Conservation (phyloP, 2,888 invertebrate species). For the Agrochola litura region DNA sequence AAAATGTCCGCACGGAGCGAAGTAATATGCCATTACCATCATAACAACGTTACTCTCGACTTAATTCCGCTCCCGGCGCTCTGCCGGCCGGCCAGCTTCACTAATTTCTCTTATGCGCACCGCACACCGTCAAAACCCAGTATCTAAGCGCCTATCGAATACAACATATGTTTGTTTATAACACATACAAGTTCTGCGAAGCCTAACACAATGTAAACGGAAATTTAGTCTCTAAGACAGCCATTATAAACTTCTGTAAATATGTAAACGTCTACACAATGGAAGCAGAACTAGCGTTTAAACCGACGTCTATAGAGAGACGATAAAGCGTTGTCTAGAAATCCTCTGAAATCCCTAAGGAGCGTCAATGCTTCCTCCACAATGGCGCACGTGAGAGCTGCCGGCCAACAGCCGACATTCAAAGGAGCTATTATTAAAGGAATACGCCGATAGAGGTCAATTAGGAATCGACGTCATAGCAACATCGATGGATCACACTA, state of each 20-base stretch:
- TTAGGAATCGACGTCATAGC: slow-evolving; percentile 75
- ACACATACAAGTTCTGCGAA: slow-evolving; percentile 25
- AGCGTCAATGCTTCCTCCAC: slow-evolving; percentile 80
- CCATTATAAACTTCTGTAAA: slow-evolving; percentile 69
- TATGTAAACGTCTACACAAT: slow-evolving; percentile 71
- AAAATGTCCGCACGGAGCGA: slow-evolving; percentile 82
- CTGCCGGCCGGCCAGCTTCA: slow-evolving; percentile 79
- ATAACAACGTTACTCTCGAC: slow-evolving; percentile 88
- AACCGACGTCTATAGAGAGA: slow-evolving; percentile 72
- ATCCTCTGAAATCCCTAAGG: slow-evolving; percentile 84
- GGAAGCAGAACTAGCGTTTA: slow-evolving; percentile 69
- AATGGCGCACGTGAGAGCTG: slow-evolving; percentile 80
- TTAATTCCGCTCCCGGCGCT: slow-evolving; percentile 85
- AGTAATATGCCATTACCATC: slow-evolving; percentile 86
- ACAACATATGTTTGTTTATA: slow-evolving; percentile 24
- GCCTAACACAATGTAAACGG: slow-evolving; percentile 17
- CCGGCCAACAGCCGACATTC: slow-evolving; percentile 79
- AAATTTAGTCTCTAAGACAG: slow-evolving; percentile 61
- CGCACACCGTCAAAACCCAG: slow-evolving; percentile 68
- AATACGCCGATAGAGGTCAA: slow-evolving; percentile 83
- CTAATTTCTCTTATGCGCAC: slow-evolving; percentile 78
- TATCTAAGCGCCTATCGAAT: slow-evolving; percentile 63
- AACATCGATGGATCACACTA: slow-evolving; percentile 59
- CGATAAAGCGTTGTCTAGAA: slow-evolving; percentile 77
- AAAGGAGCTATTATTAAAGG: slow-evolving; percentile 84